Base-by-base conservation (phyloP, 2,797 vertebrate genomes). In the Dicrostonyx torquatus region DNA sequence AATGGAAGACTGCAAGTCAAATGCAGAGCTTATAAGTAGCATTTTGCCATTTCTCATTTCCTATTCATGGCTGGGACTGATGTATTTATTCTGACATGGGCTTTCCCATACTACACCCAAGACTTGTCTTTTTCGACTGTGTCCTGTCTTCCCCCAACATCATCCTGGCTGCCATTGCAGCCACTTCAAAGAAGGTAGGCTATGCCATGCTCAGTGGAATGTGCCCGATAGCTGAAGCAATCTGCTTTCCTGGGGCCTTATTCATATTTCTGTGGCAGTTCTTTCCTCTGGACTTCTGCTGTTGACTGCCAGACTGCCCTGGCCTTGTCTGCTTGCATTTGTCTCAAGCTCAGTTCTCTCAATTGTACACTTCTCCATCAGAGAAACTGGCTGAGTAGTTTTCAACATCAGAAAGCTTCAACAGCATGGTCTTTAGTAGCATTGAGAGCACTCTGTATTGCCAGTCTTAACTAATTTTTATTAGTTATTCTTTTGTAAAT, bases 161-260 rank as follows among this genome's bases (percentile, higher is more conserved):
- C 94, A 94, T 93, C 97, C 95, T 95, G 64, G 94, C 95, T 96
- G 80, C 48, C 96, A 90, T 97, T 96, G 97, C 92, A 85, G 78
- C 93, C 97, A 97, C 94, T 97, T 97, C 96, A 98, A 95, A 97
- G 95, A 93, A 97, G 89, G 95, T 68, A 96, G 87, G 94, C 90
- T 37, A 75, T 96, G 82, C 91, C 87, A 95, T 93, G 88, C 92
- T 97, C 94, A 78, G 55, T 24, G 6, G 64, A 66, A 53, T 55
- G 37, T n/a, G 53, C 24, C 4, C 0, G 34, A 26, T 48, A 5
- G 37, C 11, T 48, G 64, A 87, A 66, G 45, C 31, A 45, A 76
- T 15, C 37, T 82, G n/a, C 43, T 73, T 77, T 78, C 62, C 45
- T n/a, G 11, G 68, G 37, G 29, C 72, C 62, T 76, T 79, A 45